phyloP scores from a whole-genome alignment of 2,888 invertebrate genomes.

The Myopa testacea region DNA sequence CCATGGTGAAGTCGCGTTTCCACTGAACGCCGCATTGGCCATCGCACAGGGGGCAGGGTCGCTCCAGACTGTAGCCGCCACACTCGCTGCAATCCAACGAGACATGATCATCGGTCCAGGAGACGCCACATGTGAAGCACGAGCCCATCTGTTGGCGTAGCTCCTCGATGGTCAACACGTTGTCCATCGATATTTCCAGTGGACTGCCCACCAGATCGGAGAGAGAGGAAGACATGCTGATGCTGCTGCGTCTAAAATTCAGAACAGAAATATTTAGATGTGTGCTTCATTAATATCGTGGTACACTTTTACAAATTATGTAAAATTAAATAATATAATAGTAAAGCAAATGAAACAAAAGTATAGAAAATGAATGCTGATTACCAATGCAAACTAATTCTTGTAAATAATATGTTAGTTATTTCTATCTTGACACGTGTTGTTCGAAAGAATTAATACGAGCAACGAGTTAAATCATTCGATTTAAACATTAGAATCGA shows the following conservation, averaged over 20 bases:
- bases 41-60: slow-evolving; percentile 82
- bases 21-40: slow-evolving; percentile 79
- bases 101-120: slow-evolving; percentile 83
- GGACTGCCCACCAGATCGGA: slow-evolving; percentile 67
- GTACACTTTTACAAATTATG: neutral
- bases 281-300: too few species aligned
- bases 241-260: slow-evolving; percentile 64
- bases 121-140: slow-evolving; percentile 83
- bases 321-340: neutral
- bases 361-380: too few species aligned
- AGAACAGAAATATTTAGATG: neutral
- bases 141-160: slow-evolving; percentile 78
- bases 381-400: too few species aligned
- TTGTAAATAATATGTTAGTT: too few species aligned
- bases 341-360: neutral
- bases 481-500: too few species aligned
- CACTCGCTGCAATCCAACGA: slow-evolving; percentile 84
- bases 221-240: slow-evolving; percentile 67
- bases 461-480: too few species aligned
- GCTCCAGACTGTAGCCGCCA: slow-evolving; percentile 80
- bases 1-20: slow-evolving; percentile 83
- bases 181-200: slow-evolving; percentile 66
- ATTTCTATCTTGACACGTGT: too few species aligned
- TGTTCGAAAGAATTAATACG: too few species aligned
- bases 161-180: slow-evolving; percentile 78